Conservation (phyloP, 1,140 invertebrate species). For the Octopus bimaculoides region DNA sequence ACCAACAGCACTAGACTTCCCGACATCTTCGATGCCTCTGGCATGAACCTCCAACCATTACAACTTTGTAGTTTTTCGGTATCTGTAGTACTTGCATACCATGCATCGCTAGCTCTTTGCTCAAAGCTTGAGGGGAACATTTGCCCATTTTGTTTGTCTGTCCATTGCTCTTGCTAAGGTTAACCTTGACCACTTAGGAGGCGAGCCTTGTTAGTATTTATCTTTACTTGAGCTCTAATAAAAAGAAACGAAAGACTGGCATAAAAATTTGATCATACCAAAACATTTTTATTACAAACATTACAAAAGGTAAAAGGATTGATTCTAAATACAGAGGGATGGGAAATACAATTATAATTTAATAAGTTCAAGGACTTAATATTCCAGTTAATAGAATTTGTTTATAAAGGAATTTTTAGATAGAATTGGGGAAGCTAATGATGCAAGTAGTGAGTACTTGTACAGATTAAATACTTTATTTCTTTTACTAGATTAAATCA, state of each 20-base stretch:
- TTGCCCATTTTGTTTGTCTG: not conserved
- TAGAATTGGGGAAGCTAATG: not conserved
- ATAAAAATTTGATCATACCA: slow-evolving; percentile 8
- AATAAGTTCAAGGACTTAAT: no score
- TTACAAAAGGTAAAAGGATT: not conserved
- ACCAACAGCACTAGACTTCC: no score
- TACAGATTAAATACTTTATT: not conserved
- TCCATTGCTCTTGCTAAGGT: slow-evolving; percentile 12
- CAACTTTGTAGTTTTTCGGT: no score
- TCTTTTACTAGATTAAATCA: not conserved
- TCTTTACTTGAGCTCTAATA: slow-evolving; percentile 15
- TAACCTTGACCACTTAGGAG: slow-evolving; percentile 14
- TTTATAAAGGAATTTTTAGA: no score
- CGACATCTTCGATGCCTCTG: no score
- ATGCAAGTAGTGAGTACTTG: slow-evolving; percentile 6
- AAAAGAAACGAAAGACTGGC: slow-evolving; percentile 7
- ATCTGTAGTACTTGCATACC: slow-evolving; percentile 11
- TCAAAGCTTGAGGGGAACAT: not conserved
- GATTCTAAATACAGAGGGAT: not conserved
- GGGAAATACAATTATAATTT: not conserved
- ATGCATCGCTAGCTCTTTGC: slow-evolving; percentile 13
- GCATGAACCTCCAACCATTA: no score
- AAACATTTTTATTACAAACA: slow-evolving; percentile 2
- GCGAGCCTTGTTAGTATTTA: slow-evolving; percentile 14
- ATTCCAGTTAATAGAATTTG: no score